These are phyloP conservation scores for Dolichallabes microphthalmus DNA, from an alignment of 2,113 vertebrate genomes.

Conservation along the genomic window DNA sequence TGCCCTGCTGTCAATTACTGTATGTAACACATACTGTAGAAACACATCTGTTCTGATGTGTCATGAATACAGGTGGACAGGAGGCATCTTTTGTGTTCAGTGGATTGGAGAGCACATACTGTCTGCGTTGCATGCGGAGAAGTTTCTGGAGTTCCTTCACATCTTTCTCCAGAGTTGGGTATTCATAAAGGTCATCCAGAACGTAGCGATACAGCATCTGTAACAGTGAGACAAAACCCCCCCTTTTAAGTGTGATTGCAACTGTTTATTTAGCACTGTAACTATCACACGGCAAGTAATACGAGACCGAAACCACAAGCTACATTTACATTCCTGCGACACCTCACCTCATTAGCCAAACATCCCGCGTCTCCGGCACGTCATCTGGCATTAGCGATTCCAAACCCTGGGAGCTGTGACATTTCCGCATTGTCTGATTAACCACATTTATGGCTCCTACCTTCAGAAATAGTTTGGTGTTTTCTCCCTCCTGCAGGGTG, in stretches of 20 bases:
- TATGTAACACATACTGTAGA: background rate
- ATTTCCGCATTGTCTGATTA: slow-evolving; percentile 4
- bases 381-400: slow-evolving; percentile 14
- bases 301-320: background rate
- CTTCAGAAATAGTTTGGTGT: slow-evolving; percentile 92
- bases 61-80: background rate
- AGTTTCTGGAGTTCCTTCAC: slow-evolving; percentile 90
- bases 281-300: background rate
- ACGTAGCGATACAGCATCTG: slow-evolving; percentile 89
- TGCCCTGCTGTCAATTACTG: background rate
- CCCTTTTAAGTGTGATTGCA: background rate
- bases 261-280: background rate
- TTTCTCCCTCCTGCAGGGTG: slow-evolving; percentile 88
- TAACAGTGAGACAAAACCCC: slow-evolving; percentile 45
- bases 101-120: slow-evolving; percentile 75
- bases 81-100: background rate
- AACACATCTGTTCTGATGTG: background rate
- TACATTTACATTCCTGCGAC: background rate
- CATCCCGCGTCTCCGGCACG: background rate
- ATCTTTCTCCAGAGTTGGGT: slow-evolving; percentile 87
- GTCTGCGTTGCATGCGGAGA: slow-evolving; percentile 86
- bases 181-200: slow-evolving; percentile 91
- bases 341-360: slow-evolving; percentile 1
- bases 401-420: slow-evolving; percentile 1
- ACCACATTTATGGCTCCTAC: slow-evolving; percentile 63